Percentiles rank a stretch among this genome's conserved stretches.
Evolutionary conservation across 1,140 invertebrate genomes (phyloP).

Genomic region (Gerris buenoi): DNA sequence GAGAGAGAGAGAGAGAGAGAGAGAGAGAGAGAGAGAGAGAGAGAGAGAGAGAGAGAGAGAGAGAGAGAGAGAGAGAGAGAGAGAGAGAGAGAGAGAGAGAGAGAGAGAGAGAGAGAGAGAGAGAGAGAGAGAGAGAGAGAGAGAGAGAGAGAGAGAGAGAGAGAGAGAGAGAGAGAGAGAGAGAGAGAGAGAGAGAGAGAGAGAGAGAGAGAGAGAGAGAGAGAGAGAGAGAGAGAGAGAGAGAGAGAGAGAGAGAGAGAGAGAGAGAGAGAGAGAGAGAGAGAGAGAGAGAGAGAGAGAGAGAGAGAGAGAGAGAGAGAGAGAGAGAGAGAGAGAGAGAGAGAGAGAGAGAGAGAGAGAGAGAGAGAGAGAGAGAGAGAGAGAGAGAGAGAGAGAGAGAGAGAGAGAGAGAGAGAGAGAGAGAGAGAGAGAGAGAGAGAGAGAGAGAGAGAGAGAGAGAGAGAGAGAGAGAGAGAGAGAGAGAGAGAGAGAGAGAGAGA

Average conservation of each 20-base stretch:
- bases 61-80: background rate
- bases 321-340: background rate
- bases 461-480: no score
- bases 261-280: background rate
- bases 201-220: background rate
- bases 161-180: background rate
- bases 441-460: no score
- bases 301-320: background rate
- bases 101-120: background rate
- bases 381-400: no score
- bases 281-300: background rate
- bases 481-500: no score
- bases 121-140: background rate
- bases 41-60: background rate
- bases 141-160: background rate
- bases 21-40: background rate
- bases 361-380: no score
- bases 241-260: background rate
- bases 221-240: background rate
- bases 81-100: background rate
- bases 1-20: background rate
- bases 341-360: background rate
- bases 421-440: no score
- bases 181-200: background rate
- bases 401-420: no score